Base-by-base conservation (phyloP, 2,797 vertebrate genomes). In the Lithobates pipiens region DNA sequence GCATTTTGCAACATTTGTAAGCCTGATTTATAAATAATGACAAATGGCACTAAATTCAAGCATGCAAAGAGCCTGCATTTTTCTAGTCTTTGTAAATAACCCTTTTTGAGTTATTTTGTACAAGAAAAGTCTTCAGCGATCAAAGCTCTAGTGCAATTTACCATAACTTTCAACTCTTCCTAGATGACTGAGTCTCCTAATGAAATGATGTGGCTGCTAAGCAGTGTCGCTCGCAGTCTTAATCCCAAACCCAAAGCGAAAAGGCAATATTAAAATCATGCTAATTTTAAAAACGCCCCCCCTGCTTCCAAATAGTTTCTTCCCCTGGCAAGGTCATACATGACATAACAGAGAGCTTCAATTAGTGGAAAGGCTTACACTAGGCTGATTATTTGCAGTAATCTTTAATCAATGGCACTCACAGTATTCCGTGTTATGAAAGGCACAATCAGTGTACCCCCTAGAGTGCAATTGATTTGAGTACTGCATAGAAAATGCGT, bases 111-210 rank as follows among this genome's bases (percentile, higher is more conserved):
- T 18, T 50, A 50, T 50, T 44, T 15, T 16, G 3, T 50, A 16
- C 15, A 18, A 50, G 46, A 16, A 50, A 50, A 50, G 46, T 50
- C 42, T 44, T 44, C 46, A 50, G 46, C 46, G 5, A 16, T 50
- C 46, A 50, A 50, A 50, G 18, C 67, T 77, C 76, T 67, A 84
- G 68, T 77, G 18, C 69, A 84, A 77, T 61, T 72, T 77, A 84
- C 39, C 77, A 76, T 80, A 76, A 69, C 71, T 80, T 85, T 80
- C 77, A 68, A 69, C 71, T 85, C 63, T 80, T 71, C 84, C 71
- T 76, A 85, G 72, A 81, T 86, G 84, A 76, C 78, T 86, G 84
- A 63, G 34, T 78, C 76, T 75, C 67, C 63, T 81, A 84, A 84
- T 84, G 68, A 77, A 84, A 84, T 77, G 57, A 71, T 77, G 34